phyloP scores from a whole-genome alignment of 2,113 vertebrate species.

The Varanus komodoensis region DNA sequence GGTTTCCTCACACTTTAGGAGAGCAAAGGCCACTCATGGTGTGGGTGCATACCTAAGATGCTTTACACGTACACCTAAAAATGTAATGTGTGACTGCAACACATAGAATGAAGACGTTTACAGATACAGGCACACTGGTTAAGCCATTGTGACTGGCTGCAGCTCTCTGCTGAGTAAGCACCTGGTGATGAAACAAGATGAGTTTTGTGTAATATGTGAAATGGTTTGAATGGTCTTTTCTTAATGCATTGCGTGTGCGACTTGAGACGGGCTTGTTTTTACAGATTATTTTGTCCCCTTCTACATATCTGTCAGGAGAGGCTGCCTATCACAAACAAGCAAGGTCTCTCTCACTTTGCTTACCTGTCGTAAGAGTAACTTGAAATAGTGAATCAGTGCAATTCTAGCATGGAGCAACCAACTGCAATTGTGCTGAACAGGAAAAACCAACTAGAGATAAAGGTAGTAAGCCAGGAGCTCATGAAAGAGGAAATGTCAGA shows the following conservation, averaged over 20 bases:
- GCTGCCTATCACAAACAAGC: background rate
- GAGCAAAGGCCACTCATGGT: too few species aligned
- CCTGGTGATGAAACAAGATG: background rate
- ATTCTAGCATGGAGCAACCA: background rate
- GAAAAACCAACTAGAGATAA: background rate
- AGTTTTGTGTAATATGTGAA: background rate
- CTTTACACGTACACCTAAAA: background rate
- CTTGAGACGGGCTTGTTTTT: background rate
- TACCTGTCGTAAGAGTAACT: too few species aligned
- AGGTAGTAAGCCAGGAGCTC: background rate
- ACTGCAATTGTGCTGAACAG: background rate
- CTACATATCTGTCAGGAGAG: background rate
- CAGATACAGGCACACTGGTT: background rate
- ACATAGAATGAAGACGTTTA: background rate
- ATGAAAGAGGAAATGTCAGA: background rate
- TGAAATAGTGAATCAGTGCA: background rate
- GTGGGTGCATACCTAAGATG: background rate
- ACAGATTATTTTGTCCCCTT: background rate
- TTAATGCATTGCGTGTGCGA: background rate
- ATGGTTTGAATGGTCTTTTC: background rate
- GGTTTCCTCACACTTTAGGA: background rate
- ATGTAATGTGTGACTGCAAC: background rate
- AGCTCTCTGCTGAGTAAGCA: background rate
- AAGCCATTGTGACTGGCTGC: background rate
- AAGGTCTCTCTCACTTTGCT: background rate